These are phyloP conservation scores for Columba guinea DNA, from an alignment of 2,797 vertebrate species.

Conservation along the genomic window DNA sequence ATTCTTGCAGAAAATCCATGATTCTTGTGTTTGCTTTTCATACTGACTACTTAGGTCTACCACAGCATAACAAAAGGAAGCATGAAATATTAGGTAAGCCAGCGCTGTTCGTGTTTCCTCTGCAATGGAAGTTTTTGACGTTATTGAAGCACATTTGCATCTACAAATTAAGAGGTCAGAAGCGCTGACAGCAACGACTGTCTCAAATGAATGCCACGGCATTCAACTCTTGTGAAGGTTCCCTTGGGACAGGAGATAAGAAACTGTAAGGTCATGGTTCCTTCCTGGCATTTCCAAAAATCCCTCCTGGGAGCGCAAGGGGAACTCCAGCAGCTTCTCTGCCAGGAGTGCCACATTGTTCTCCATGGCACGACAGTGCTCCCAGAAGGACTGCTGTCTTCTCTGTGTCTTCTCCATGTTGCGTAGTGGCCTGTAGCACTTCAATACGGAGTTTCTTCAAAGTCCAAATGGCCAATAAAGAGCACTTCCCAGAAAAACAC, in stretches of 20 bases:
- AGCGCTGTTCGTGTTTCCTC: not conserved
- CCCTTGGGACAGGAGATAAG: not conserved
- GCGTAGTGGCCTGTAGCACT: not conserved
- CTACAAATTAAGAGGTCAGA: not conserved
- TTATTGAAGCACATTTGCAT: not conserved
- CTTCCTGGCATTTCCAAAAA: not conserved
- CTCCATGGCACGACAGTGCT: not conserved
- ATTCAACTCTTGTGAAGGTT: not conserved
- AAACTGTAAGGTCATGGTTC: not conserved
- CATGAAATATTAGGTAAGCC: not conserved
- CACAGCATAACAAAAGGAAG: not conserved
- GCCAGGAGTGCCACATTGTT: no score
- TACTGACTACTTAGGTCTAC: not conserved
- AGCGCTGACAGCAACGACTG: not conserved
- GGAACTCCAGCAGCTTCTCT: not conserved
- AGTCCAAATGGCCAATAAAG: not conserved
- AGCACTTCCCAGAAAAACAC: not conserved
- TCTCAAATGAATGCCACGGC: not conserved
- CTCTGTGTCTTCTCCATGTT: not conserved
- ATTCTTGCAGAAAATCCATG: slow-evolving; percentile 52
- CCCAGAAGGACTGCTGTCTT: not conserved
- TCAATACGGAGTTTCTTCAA: fast-evolving
- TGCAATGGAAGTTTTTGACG: not conserved
- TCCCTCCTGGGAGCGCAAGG: not conserved
- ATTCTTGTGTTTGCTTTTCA: slow-evolving; percentile 38